A percentile compares a stretch with the other conserved stretches of the same genome.
phyloP scores from a whole-genome alignment of 2,888 invertebrate species.

The Agrilus mali region DNA sequence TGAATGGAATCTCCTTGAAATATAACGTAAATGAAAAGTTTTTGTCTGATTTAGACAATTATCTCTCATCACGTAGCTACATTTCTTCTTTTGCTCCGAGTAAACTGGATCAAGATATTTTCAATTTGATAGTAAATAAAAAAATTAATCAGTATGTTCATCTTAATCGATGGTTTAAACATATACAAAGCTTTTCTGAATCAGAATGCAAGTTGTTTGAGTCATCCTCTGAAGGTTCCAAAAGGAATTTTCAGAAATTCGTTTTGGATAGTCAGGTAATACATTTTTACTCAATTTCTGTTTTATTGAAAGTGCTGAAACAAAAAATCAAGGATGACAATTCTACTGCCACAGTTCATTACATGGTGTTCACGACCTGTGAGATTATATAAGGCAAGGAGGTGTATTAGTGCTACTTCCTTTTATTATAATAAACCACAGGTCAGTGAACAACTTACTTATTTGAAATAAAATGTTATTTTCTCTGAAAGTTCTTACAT shows the following conservation, averaged over 20 bases:
- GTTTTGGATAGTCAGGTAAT: constrained; percentile 25
- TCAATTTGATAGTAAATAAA: constrained; percentile 22
- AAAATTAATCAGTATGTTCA: constrained; percentile 32
- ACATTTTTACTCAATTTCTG: constrained; percentile 16
- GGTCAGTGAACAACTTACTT: constrained; percentile 26
- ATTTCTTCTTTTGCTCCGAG: constrained; percentile 43
- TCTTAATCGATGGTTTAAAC: constrained; percentile 47
- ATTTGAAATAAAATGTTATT: neutral
- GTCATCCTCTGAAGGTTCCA: constrained; percentile 30
- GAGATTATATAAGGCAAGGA: constrained; percentile 16
- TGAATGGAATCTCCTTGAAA: constrained; percentile 11
- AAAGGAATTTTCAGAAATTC: constrained; percentile 23
- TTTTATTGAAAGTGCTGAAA: constrained; percentile 15
- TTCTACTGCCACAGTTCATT: constrained; percentile 20
- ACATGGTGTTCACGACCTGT: constrained; percentile 28
- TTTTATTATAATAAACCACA: constrained; percentile 25
- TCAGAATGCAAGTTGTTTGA: constrained; percentile 38
- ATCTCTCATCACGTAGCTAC: constrained; percentile 44
- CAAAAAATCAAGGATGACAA: constrained; percentile 9
- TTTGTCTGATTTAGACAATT: constrained; percentile 26
- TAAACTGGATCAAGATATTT: constrained; percentile 37
- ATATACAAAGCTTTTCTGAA: constrained; percentile 46
- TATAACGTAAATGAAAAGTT: constrained; percentile 10
- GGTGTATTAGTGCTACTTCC: constrained; percentile 18
- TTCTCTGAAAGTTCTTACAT: neutral